Conservation (phyloP, 2,797 vertebrate genomes). For the Poecilia picta region DNA sequence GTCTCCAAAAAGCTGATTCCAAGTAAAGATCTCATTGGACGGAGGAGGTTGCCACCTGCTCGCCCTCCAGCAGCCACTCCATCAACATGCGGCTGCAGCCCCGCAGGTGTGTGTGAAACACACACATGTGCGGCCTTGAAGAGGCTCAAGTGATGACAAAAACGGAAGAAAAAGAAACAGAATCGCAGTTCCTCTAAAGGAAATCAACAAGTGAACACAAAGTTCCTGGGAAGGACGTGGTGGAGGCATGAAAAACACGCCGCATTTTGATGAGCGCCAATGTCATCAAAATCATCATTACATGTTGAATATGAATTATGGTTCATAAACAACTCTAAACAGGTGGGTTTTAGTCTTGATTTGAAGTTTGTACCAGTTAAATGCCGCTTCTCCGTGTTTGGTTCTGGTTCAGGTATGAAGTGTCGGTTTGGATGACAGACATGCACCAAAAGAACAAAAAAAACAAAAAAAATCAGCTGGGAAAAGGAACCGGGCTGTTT, state of each 20-base stretch:
- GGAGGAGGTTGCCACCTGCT: slow-evolving; percentile 65
- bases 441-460: background rate
- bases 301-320: no score
- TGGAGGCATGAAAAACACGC: background rate
- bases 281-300: no score
- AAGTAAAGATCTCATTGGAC: slow-evolving; percentile 12
- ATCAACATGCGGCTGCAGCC: slow-evolving; percentile 47
- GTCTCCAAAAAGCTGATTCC: background rate
- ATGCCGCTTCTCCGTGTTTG: no score
- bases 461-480: background rate
- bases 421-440: background rate
- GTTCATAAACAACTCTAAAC: no score
- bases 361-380: no score
- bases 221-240: background rate
- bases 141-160: slow-evolving; percentile 13
- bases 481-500: background rate
- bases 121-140: slow-evolving; percentile 36
- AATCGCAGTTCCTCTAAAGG: background rate
- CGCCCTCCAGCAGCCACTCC: slow-evolving; percentile 61
- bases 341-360: no score
- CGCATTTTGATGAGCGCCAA: no score
- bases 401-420: background rate
- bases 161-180: background rate
- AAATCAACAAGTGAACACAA: background rate
- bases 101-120: slow-evolving; percentile 31